Evolutionary conservation across 1,140 invertebrate species (phyloP).

Genomic region (Homalodisca vitripennis): DNA sequence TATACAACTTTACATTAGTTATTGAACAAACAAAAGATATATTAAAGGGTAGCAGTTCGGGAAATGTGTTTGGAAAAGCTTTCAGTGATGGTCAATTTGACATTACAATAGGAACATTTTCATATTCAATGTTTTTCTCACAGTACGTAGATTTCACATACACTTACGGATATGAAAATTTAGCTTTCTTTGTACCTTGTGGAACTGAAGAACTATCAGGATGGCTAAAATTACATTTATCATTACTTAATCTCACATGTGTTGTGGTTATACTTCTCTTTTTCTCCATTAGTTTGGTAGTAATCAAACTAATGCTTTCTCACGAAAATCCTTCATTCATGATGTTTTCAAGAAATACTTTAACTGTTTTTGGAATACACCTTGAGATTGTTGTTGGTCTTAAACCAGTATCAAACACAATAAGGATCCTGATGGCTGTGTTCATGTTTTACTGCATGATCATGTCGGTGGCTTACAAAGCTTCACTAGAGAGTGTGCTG

Average conservation of each 20-base stretch:
- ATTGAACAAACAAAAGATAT: not conserved
- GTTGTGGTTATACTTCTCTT: not conserved
- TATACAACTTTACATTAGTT: not conserved
- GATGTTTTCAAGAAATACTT: not conserved
- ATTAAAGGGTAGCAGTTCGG: not conserved
- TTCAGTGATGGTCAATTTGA: not conserved
- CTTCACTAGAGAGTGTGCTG: constrained; percentile 4
- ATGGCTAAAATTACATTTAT: too few relatives aligned
- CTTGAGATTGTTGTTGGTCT: not conserved
- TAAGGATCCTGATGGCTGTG: not conserved
- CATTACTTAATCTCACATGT: too few relatives aligned
- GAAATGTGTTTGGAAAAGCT: not conserved
- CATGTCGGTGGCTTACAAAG: constrained; percentile 5
- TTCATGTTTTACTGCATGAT: constrained; percentile 8
- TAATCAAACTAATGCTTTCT: not conserved
- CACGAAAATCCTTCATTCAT: not conserved
- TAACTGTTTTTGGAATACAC: not conserved
- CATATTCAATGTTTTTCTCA: not conserved
- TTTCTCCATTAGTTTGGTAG: not conserved
- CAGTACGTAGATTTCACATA: not conserved
- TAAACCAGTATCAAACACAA: not conserved
- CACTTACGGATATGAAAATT: not conserved
- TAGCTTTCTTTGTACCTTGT: not conserved
- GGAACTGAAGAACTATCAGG: not conserved
- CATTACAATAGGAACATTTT: constrained; percentile 6